phyloP scores from a whole-genome alignment of 2,797 vertebrate species.

The Arremon brunneinucha region DNA sequence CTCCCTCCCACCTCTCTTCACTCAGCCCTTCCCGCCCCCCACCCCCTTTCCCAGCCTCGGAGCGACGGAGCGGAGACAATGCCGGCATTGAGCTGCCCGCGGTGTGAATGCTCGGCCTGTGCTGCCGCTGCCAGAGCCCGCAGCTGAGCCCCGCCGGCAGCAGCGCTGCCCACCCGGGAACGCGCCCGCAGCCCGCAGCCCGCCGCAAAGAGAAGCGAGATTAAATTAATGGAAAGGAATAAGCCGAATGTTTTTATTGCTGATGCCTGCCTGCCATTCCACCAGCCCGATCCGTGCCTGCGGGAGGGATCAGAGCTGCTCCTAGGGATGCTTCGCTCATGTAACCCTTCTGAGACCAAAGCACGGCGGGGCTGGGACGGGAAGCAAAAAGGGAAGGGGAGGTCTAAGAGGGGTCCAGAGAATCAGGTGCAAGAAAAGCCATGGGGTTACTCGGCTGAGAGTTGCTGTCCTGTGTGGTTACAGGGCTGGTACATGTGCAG shows the following conservation, averaged over 20 bases:
- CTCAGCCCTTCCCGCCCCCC: slow-evolving; percentile 30
- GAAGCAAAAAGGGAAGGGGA: not conserved
- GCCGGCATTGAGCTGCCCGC: slow-evolving; percentile 73
- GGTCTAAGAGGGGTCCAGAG: not conserved
- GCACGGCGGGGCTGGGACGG: not conserved
- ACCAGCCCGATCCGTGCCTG: not conserved
- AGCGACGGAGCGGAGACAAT: slow-evolving; percentile 70
- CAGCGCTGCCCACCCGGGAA: slow-evolving; percentile 63
- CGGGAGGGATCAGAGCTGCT: not conserved
- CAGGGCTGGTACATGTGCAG: accelerated
- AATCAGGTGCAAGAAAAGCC: not conserved
- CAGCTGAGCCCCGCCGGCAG: slow-evolving; percentile 74
- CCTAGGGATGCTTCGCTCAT: not conserved
- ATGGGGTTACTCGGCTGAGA: not conserved
- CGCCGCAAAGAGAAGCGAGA: not conserved
- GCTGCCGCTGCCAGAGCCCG: slow-evolving; percentile 61
- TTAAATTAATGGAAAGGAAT: not conserved
- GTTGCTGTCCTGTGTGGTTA: not conserved
- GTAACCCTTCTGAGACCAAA: not conserved
- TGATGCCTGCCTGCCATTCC: not conserved
- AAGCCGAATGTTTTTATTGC: not conserved
- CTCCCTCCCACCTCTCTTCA: not conserved
- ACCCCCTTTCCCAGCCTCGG: slow-evolving; percentile 35
- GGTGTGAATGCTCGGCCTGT: slow-evolving; percentile 76
- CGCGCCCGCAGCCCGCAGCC: not conserved